Evolutionary conservation across 2,113 vertebrate species (phyloP).

Genomic region (Scomber colias): DNA sequence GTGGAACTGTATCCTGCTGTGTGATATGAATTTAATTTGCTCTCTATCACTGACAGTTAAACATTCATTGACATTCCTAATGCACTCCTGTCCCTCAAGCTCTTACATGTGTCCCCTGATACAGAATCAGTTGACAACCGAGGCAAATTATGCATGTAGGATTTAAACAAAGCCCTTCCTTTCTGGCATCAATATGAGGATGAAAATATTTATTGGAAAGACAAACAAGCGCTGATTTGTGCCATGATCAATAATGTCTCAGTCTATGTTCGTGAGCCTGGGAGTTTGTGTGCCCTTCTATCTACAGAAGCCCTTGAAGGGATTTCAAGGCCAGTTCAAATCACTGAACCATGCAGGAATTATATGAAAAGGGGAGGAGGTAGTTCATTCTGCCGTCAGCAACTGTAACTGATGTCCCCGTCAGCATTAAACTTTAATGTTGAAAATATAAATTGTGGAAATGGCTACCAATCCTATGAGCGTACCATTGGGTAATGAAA

Average conservation of each 20-base stretch:
- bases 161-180: background rate
- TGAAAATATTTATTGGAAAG: slow-evolving; percentile 12
- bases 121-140: slow-evolving; percentile 1
- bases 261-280: slow-evolving; percentile 11
- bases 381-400: slow-evolving; percentile 49
- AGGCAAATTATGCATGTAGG: slow-evolving; percentile 1
- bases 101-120: background rate
- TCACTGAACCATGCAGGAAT: slow-evolving; percentile 42
- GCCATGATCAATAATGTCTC: slow-evolving; percentile 32
- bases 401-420: slow-evolving; percentile 32
- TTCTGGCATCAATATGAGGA: background rate
- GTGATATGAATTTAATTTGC: background rate
- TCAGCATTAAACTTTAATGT: slow-evolving; percentile 27
- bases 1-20: background rate
- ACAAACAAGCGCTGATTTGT: slow-evolving; percentile 38
- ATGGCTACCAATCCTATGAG: background rate
- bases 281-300: slow-evolving; percentile 11
- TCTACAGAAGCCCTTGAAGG: slow-evolving; percentile 44
- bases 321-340: slow-evolving; percentile 59
- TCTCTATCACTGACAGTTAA: background rate
- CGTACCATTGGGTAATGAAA: background rate
- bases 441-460: slow-evolving; percentile 21
- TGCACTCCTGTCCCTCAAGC: background rate
- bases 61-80: background rate
- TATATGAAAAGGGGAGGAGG: slow-evolving; percentile 50